Base-by-base conservation (phyloP, 2,888 invertebrate genomes). In the Drosophila kokeensis region DNA sequence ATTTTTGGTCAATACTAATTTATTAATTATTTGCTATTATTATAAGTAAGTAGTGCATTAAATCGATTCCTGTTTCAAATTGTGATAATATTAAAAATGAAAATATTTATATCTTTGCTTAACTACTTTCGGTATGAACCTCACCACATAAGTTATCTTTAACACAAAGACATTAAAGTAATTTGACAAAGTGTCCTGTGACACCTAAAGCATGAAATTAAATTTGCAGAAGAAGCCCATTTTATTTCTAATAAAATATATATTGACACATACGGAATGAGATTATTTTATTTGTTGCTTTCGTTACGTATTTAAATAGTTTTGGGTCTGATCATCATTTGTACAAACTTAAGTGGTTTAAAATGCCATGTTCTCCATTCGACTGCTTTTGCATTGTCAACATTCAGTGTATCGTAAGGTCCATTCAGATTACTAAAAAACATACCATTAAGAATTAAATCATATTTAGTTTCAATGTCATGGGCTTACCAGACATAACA, bases 301-400 rank as follows among this genome's bases (percentile, higher is more conserved):
- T 15, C 7, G 36, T 36, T 36, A 15, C 15, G 7, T 15, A 15
- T 45, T 45, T 45, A 45, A 45, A 21, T 13, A 21, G 45, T 45
- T 45, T 45, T 45, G 21, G 13, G 45, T 7, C 13, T 45, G 45
- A 45, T 45, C 45, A 45, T 45, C 21, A 45, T 45, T 45, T 45
- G 21, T 21, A 45, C 45, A 21, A 45, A 45, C 21, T 21, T 21
- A 45, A 45, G 21, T 21, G 45, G 21, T 7, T 13, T 45, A 21
- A 13, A 45, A 7, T 45, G 45, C 45, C 21, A 21, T 3, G 13
- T 13, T 45, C 21, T 2, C 13, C 21, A 45, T 21, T 21, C 45
- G 10, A 45, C 13, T 45, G 21, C 7, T 0, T 13, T 45, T 45
- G 7, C 4, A 21, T 45, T 45, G 13, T 45, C 21, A 45, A 10